Evolutionary conservation across 2,888 invertebrate species (phyloP).

Genomic region (Drosophila atroscutellata): DNA sequence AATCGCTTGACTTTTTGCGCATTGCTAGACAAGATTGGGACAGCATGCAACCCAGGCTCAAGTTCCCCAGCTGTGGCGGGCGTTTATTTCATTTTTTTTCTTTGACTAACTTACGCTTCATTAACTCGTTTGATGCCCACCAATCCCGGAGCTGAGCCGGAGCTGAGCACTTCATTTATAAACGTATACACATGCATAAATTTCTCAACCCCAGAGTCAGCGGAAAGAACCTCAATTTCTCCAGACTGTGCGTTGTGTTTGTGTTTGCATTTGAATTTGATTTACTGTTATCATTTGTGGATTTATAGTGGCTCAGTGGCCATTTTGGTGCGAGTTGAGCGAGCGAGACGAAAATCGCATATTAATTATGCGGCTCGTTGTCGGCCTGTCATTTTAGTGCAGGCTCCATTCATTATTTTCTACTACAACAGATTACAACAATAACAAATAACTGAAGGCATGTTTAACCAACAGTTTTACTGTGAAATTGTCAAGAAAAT

Average conservation of each 20-base stretch:
- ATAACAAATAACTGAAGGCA: slow-evolving; percentile 24
- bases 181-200: slow-evolving; percentile 11
- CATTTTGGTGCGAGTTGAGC: slow-evolving; percentile 44
- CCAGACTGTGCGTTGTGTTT: background rate
- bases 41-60: slow-evolving; percentile 14
- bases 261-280: slow-evolving; percentile 65
- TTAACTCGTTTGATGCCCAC: slow-evolving; percentile 73
- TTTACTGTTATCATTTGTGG: slow-evolving; percentile 69
- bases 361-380: slow-evolving; percentile 71
- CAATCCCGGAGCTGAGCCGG: background rate
- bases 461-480: slow-evolving; percentile 63
- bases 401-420: slow-evolving; percentile 62
- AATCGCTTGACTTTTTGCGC: slow-evolving; percentile 75
- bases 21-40: slow-evolving; percentile 3
- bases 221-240: slow-evolving; percentile 1
- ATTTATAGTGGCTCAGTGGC: slow-evolving; percentile 63
- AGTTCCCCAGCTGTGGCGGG: slow-evolving; percentile 11
- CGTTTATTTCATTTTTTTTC: slow-evolving; percentile 4
- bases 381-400: slow-evolving; percentile 53
- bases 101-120: slow-evolving; percentile 58
- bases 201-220: background rate
- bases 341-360: slow-evolving; percentile 61
- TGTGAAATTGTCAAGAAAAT: slow-evolving; percentile 80
- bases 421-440: slow-evolving; percentile 14
- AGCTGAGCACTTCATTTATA: slow-evolving; percentile 52